These are phyloP conservation scores for Allenopithecus nigroviridis DNA, from an alignment of 2,797 vertebrate genomes.

Conservation along the genomic window DNA sequence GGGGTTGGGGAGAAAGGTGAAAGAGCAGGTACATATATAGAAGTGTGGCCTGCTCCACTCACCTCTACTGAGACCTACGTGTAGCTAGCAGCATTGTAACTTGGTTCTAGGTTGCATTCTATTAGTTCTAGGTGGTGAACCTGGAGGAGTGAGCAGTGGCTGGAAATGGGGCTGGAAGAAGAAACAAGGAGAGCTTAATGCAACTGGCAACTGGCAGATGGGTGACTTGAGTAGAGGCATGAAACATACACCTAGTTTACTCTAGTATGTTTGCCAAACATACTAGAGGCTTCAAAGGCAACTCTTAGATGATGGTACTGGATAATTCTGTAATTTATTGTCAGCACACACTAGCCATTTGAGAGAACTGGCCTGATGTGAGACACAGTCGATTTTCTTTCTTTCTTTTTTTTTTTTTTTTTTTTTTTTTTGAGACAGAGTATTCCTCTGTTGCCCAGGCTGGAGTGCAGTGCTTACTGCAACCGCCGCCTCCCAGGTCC, in stretches of 20 bases:
- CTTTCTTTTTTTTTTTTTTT: rapidly evolving
- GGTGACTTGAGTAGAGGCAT: background rate
- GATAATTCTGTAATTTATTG: background rate
- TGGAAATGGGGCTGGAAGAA: background rate
- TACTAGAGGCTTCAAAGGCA: background rate
- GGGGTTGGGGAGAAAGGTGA: background rate
- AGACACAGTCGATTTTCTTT: background rate
- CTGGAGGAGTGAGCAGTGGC: background rate
- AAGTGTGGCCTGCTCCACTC: background rate
- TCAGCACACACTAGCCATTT: background rate
- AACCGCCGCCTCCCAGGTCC: no score
- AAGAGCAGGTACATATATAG: background rate
- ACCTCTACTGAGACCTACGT: background rate
- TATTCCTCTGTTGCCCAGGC: background rate
- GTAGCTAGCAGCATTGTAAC: background rate
- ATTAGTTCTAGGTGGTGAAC: background rate
- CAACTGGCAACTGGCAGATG: background rate
- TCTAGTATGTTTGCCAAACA: background rate
- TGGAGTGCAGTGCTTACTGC: background rate
- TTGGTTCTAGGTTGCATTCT: background rate
- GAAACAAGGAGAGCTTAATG: background rate
- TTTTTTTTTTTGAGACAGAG: background rate
- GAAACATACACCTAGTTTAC: background rate
- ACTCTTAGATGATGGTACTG: background rate
- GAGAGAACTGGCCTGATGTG: background rate